Percentiles rank a stretch among this genome's conserved stretches.
phyloP scores from a whole-genome alignment of 2,888 invertebrate genomes.

The Yponomeuta cagnagella region DNA sequence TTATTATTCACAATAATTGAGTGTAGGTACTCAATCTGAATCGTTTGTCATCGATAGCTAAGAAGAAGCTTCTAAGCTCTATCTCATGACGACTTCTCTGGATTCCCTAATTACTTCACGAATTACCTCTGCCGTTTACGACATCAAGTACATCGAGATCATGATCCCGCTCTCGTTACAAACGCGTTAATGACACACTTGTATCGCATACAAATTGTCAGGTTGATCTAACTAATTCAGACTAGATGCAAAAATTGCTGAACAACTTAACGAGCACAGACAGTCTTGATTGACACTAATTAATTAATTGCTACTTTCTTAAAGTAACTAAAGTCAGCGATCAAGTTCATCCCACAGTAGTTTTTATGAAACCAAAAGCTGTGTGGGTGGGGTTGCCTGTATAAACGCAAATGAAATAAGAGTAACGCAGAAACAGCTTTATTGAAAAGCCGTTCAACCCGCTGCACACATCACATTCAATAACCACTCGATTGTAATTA shows the following conservation, averaged over 20 bases:
- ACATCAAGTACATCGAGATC: neutral
- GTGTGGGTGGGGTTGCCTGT: too few species aligned
- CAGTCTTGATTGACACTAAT: too few species aligned
- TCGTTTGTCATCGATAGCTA: too few species aligned
- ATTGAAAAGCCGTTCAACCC: slow-evolving; percentile 1
- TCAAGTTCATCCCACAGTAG: too few species aligned
- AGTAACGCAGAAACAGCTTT: neutral
- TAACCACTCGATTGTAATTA: slow-evolving; percentile 46
- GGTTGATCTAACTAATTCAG: too few species aligned
- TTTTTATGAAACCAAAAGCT: too few species aligned
- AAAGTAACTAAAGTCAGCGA: too few species aligned
- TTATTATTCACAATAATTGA: too few species aligned
- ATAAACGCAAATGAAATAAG: neutral
- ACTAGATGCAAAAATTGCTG: too few species aligned
- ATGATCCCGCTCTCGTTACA: neutral
- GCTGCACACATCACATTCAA: slow-evolving; percentile 31
- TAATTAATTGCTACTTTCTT: too few species aligned
- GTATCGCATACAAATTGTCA: neutral
- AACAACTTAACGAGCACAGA: too few species aligned
- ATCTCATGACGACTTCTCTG: neutral
- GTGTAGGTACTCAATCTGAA: too few species aligned
- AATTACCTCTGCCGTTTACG: neutral
- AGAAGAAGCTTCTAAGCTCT: neutral
- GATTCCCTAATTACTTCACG: neutral
- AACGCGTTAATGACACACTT: neutral